Conservation (phyloP, 2,797 vertebrate genomes). For the Antrozous pallidus region DNA sequence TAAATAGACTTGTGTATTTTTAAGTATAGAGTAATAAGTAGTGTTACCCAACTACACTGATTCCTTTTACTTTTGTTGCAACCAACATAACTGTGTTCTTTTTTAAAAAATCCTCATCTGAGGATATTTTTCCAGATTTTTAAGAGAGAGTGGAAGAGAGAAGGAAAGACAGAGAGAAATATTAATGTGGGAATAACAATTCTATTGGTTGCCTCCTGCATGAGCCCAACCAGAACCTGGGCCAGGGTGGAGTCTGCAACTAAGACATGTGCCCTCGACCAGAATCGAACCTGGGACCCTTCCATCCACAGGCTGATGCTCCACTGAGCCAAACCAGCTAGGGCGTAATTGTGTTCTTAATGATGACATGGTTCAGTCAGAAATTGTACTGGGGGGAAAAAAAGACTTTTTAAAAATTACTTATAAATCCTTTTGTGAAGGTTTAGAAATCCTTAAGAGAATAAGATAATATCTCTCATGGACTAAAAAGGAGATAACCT, state of each 20-base stretch:
- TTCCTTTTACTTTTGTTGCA: background rate
- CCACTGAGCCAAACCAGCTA: too few relatives aligned
- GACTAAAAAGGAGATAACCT: background rate
- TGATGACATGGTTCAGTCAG: background rate
- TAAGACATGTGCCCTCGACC: too few relatives aligned
- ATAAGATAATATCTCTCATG: background rate
- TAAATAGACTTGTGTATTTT: conserved; percentile 13
- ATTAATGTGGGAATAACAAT: too few relatives aligned
- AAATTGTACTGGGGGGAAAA: background rate
- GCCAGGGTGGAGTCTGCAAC: too few relatives aligned
- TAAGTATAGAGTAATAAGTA: background rate
- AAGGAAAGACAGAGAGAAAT: too few relatives aligned
- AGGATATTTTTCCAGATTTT: too few relatives aligned
- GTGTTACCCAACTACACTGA: background rate
- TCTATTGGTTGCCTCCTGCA: too few relatives aligned
- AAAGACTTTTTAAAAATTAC: background rate
- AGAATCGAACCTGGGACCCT: too few relatives aligned
- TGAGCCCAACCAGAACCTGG: too few relatives aligned
- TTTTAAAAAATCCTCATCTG: too few relatives aligned
- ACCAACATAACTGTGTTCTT: background rate
- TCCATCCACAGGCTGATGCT: too few relatives aligned
- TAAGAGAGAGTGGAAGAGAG: too few relatives aligned
- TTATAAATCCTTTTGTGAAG: background rate
- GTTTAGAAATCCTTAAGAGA: background rate
- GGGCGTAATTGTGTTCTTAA: background rate